A percentile compares a stretch with the other conserved stretches of the same genome.
phyloP scores from a whole-genome alignment of 2,888 invertebrate genomes.

The Megalurothrips usitatus region DNA sequence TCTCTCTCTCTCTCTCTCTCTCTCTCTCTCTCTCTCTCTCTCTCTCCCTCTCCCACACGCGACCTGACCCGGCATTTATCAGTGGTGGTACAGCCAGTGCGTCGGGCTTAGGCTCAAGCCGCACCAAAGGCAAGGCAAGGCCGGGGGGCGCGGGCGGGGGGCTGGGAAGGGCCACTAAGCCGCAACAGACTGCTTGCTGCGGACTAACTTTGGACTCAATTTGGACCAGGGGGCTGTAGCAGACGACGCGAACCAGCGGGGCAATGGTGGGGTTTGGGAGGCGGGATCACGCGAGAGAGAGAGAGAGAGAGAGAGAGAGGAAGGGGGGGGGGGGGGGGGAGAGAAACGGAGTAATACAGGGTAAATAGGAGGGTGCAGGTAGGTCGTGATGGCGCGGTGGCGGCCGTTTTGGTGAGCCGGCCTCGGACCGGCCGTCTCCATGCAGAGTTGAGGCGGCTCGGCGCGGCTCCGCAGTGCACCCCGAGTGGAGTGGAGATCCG shows the following conservation, averaged over 20 bases:
- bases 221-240: background rate
- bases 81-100: background rate
- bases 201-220: conserved; percentile 20
- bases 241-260: background rate
- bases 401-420: no score
- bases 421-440: no score
- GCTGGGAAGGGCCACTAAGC: background rate
- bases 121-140: background rate
- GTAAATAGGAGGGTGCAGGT: no score
- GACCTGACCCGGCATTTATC: background rate
- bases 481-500: no score
- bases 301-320: no score
- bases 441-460: no score
- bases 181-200: background rate
- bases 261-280: background rate
- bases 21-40: background rate
- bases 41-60: background rate
- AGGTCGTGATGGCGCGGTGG: no score
- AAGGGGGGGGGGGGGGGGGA: no score
- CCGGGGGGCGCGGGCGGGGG: background rate
- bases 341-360: no score
- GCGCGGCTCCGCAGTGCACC: no score
- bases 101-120: background rate
- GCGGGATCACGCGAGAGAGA: background rate
- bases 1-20: background rate